phyloP scores from a whole-genome alignment of 2,113 vertebrate genomes.

The Gnathonemus longibarbis region DNA sequence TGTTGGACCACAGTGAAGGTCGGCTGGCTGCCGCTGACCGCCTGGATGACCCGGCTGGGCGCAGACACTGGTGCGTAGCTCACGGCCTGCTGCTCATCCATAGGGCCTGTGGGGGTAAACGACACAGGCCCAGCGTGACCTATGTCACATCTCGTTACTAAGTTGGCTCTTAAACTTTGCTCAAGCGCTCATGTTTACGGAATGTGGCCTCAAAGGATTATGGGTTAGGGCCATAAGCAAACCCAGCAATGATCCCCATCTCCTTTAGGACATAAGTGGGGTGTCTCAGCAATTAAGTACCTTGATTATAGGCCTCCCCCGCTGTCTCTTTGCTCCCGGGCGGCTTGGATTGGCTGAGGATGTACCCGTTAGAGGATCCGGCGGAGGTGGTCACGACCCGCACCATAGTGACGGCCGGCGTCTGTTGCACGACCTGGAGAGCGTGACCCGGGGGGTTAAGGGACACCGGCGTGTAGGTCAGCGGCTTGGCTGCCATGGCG shows the following conservation, averaged over 20 bases:
- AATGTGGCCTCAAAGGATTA: background rate
- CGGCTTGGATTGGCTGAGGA: conserved; percentile 64
- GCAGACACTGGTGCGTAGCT: conserved; percentile 64
- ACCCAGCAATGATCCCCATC: background rate
- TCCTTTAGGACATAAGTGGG: background rate
- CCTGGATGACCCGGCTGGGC: conserved; percentile 82
- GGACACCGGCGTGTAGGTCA: conserved; percentile 79
- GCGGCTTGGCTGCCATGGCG: conserved; percentile 69
- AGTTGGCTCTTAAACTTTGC: background rate
- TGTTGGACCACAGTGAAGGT: conserved; percentile 75
- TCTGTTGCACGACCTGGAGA: conserved; percentile 81
- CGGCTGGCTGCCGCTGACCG: conserved; percentile 72
- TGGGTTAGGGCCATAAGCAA: background rate
- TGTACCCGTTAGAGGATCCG: conserved; percentile 82
- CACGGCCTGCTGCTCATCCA: conserved; percentile 67
- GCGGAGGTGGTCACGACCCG: conserved; percentile 76
- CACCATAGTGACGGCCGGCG: conserved; percentile 87
- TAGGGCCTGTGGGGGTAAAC: conserved; percentile 43
- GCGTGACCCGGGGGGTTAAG: conserved; percentile 73
- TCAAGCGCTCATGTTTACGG: background rate
- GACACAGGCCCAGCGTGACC: conserved; percentile 10
- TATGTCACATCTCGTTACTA: background rate
- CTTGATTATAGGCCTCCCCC: conserved; percentile 55
- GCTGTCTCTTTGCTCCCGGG: conserved; percentile 53
- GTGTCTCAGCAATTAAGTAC: conserved; percentile 30